Percentiles rank a stretch among this genome's conserved stretches.
These are phyloP conservation scores for Subacronicta megacephala DNA, from an alignment of 2,888 invertebrate species.

Conservation along the genomic window DNA sequence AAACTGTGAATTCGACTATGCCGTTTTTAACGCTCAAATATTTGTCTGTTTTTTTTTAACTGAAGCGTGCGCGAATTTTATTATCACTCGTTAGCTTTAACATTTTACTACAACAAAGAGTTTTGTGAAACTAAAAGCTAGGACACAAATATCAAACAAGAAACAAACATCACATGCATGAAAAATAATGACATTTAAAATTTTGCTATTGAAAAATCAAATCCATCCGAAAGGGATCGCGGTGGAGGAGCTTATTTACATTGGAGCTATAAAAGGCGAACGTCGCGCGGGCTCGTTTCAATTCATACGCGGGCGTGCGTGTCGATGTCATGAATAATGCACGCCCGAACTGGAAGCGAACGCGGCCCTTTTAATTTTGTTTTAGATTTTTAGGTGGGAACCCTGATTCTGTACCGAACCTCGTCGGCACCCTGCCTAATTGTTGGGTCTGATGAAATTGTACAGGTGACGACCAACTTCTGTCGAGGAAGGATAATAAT, in stretches of 20 bases:
- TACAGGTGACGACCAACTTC: slow-evolving; percentile 25
- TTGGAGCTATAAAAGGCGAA: slow-evolving; percentile 64
- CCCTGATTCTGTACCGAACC: slow-evolving; percentile 31
- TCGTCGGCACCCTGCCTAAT: slow-evolving; percentile 20
- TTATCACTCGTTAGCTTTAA: slow-evolving; percentile 34
- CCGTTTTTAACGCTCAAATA: slow-evolving; percentile 43
- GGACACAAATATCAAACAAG: too few species aligned
- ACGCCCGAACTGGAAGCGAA: slow-evolving; percentile 49
- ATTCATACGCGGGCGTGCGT: slow-evolving; percentile 71
- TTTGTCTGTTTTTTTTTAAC: slow-evolving; percentile 23
- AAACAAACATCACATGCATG: neutral
- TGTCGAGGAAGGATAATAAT: slow-evolving; percentile 27
- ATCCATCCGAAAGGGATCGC: slow-evolving; percentile 45
- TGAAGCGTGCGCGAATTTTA: slow-evolving; percentile 32
- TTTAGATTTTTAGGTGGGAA: slow-evolving; percentile 45
- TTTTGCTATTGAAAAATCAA: slow-evolving; percentile 56
- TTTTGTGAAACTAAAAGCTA: slow-evolving; percentile 1
- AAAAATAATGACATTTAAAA: slow-evolving; percentile 47
- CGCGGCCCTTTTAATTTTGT: slow-evolving; percentile 55
- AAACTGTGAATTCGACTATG: slow-evolving; percentile 37
- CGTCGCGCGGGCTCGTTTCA: slow-evolving; percentile 61
- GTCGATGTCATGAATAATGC: slow-evolving; percentile 68
- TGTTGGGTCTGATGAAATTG: slow-evolving; percentile 35
- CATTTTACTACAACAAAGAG: slow-evolving; percentile 10
- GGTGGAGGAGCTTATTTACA: slow-evolving; percentile 62